phyloP scores from a whole-genome alignment of 2,797 vertebrate genomes.

The Champsocephalus gunnari region DNA sequence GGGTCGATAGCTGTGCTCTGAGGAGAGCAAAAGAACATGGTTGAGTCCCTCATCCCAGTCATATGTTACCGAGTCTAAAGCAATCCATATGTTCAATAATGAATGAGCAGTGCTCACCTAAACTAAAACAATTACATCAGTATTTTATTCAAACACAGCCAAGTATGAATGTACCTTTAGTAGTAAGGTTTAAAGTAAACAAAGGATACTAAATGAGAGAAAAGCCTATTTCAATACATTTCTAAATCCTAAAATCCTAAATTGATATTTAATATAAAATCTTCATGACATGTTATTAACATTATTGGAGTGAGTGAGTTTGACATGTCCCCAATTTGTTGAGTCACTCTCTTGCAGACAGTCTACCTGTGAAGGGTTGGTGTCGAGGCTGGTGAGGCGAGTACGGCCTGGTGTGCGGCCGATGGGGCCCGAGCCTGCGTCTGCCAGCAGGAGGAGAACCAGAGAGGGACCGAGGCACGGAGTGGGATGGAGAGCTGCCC shows the following conservation, averaged over 20 bases:
- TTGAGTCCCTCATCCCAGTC: neutral
- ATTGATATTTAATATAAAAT: too few relatives aligned
- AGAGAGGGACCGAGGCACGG: conserved; percentile 55
- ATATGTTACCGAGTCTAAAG: neutral
- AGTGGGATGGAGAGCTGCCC: conserved; percentile 56
- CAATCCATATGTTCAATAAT: neutral
- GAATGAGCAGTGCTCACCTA: neutral
- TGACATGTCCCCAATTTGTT: neutral
- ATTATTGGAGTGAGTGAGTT: neutral
- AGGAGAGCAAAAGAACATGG: neutral
- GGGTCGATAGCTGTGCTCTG: conserved; percentile 34
- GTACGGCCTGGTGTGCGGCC: conserved; percentile 28
- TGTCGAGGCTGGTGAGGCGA: conserved; percentile 33
- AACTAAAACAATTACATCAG: neutral
- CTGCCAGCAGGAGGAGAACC: conserved; percentile 54
- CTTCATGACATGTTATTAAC: neutral
- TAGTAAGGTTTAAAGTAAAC: neutral
- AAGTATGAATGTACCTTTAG: neutral
- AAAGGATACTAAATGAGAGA: neutral
- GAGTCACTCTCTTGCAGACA: too few relatives aligned
- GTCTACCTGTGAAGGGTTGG: conserved; percentile 53
- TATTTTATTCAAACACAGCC: neutral
- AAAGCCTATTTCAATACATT: neutral
- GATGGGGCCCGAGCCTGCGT: conserved; percentile 20
- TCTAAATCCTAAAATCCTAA: neutral